phyloP scores from a whole-genome alignment of 2,113 vertebrate species.

The Catharus minimus region DNA sequence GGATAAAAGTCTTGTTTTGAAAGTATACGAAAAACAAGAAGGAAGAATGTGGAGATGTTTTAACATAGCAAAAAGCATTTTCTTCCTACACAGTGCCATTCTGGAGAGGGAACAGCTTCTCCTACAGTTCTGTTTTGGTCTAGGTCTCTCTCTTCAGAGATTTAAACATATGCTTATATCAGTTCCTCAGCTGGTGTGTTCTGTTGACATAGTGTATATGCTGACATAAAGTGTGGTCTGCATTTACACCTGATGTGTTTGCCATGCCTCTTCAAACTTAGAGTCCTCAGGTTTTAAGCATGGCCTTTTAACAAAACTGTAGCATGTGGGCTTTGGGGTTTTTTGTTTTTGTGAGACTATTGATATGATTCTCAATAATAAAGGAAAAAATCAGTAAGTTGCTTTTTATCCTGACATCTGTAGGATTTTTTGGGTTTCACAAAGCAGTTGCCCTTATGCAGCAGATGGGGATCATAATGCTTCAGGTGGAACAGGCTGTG shows the following conservation, averaged over 20 bases:
- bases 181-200: conserved; percentile 36
- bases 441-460: not conserved
- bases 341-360: not conserved
- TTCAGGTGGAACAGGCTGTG: not conserved
- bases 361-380: not conserved
- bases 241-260: not conserved
- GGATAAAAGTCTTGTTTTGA: conserved; percentile 1
- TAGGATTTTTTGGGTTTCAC: not conserved
- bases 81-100: conserved; percentile 47
- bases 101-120: conserved; percentile 27
- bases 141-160: conserved; percentile 60
- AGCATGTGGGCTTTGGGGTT: not conserved
- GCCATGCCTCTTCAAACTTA: not conserved
- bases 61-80: conserved; percentile 27
- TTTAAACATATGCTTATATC: conserved; percentile 18
- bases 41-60: conserved; percentile 28
- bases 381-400: not conserved
- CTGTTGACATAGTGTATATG: not conserved
- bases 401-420: not conserved
- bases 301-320: not conserved
- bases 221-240: not conserved
- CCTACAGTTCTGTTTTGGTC: conserved; percentile 46
- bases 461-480: not conserved
- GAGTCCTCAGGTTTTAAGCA: not conserved
- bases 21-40: conserved; percentile 2